These are phyloP conservation scores for Apocheima hispidaria DNA, from an alignment of 2,888 invertebrate genomes.

Conservation along the genomic window DNA sequence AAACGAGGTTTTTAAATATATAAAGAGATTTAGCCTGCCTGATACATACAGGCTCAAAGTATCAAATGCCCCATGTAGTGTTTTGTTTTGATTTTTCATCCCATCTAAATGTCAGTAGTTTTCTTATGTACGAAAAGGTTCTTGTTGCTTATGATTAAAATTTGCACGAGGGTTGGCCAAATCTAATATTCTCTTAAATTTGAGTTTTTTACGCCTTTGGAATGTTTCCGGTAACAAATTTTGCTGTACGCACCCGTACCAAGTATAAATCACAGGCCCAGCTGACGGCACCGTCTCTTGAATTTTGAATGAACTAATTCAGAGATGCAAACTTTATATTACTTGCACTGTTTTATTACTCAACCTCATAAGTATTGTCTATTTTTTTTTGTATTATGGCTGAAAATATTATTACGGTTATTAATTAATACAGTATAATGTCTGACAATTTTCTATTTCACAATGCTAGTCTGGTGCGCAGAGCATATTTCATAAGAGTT, in stretches of 20 bases:
- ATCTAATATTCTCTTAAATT: slow-evolving; percentile 32
- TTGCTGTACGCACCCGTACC: slow-evolving; percentile 64
- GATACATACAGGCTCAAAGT: too few species aligned
- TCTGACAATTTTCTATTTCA: slow-evolving; percentile 16
- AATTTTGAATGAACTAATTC: slow-evolving; percentile 71
- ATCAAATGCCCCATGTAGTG: too few species aligned
- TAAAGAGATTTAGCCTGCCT: too few species aligned
- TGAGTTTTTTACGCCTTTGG: slow-evolving; percentile 39
- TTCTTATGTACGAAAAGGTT: not conserved
- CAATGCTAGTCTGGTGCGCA: slow-evolving; percentile 16
- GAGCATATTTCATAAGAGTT: slow-evolving; percentile 53
- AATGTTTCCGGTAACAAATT: slow-evolving; percentile 52
- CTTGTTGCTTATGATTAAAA: not conserved
- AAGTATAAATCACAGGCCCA: slow-evolving; percentile 74
- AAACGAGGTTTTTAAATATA: too few species aligned
- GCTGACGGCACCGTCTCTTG: slow-evolving; percentile 71
- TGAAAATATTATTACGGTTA: not conserved
- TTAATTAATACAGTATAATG: not conserved
- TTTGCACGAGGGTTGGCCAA: not conserved
- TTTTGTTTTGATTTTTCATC: not conserved
- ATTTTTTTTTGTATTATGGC: not conserved
- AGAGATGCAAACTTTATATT: slow-evolving; percentile 56
- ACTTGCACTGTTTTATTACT: slow-evolving; percentile 47
- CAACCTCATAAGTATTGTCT: slow-evolving; percentile 9
- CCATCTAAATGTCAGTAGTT: not conserved